A percentile compares a stretch with the other conserved stretches of the same genome.
Conservation (phyloP, 2,113 vertebrate species). For the Alligator mississippiensis region DNA sequence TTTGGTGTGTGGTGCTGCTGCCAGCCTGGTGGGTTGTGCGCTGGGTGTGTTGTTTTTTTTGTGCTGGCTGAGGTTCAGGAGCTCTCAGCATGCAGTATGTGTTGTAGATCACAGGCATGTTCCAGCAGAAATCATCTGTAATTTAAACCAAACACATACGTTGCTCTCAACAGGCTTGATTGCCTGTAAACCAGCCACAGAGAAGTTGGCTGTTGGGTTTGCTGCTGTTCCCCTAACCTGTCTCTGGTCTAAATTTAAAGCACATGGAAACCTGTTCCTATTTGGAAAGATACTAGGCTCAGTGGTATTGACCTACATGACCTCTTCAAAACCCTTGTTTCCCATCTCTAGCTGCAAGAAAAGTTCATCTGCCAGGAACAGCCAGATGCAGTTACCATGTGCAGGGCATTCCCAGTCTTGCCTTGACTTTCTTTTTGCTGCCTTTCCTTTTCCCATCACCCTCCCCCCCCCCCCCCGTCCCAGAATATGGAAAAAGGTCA, state of each 20-base stretch:
- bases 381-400: not conserved
- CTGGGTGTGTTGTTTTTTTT: not conserved
- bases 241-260: conserved; percentile 56
- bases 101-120: conserved; percentile 40
- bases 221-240: conserved; percentile 27
- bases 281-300: conserved; percentile 60
- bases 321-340: conserved; percentile 60
- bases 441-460: not conserved
- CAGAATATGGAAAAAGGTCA: not conserved
- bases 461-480: not conserved
- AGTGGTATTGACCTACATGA: conserved; percentile 63
- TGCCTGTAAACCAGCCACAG: not conserved
- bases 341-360: conserved; percentile 7
- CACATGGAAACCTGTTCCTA: conserved; percentile 51
- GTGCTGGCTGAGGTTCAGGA: conserved; percentile 52
- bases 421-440: not conserved
- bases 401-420: not conserved
- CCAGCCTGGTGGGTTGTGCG: not conserved
- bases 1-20: not conserved
- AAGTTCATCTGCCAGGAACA: not conserved
- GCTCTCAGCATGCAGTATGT: not conserved
- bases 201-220: conserved; percentile 13
- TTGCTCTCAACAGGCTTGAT: not conserved
- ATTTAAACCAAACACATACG: conserved; percentile 57
- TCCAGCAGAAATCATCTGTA: conserved; percentile 58